Evolutionary conservation across 2,888 invertebrate genomes (phyloP).

Genomic region (Agrotis exclamationis): DNA sequence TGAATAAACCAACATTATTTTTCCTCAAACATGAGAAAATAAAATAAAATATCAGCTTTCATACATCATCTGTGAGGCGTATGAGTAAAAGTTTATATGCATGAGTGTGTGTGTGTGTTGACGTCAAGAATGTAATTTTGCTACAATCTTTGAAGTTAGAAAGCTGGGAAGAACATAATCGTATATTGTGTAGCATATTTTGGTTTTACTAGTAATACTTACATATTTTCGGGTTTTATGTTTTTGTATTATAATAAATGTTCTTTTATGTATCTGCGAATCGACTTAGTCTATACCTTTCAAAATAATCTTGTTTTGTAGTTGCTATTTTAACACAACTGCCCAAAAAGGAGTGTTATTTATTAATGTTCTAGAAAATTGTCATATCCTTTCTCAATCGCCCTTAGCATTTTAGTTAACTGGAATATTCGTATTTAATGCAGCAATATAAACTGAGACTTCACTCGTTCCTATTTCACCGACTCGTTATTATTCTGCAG

Average conservation of each 20-base stretch:
- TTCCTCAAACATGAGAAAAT: constrained; percentile 28
- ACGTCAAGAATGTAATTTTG: constrained; percentile 46
- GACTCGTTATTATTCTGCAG: background rate
- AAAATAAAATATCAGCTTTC: constrained; percentile 54
- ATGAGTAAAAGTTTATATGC: constrained; percentile 18
- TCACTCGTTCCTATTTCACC: background rate
- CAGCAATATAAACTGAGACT: background rate
- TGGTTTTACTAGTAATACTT: constrained; percentile 12
- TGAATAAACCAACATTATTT: constrained; percentile 36
- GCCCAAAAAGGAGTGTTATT: too few relatives aligned
- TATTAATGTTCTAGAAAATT: too few relatives aligned
- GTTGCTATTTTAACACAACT: too few relatives aligned
- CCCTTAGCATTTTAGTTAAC: background rate
- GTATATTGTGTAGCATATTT: constrained; percentile 29
- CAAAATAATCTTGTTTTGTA: too few relatives aligned
- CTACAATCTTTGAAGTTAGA: constrained; percentile 50
- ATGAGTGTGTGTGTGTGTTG: constrained; percentile 41
- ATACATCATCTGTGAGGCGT: constrained; percentile 46
- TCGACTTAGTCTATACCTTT: background rate
- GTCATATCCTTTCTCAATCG: background rate
- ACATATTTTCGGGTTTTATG: background rate
- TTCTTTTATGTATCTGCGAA: background rate
- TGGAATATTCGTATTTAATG: background rate
- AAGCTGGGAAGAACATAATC: constrained; percentile 25
- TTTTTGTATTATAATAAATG: too few relatives aligned